These are phyloP conservation scores for Zingel zingel DNA, from an alignment of 2,113 vertebrate species.

Conservation along the genomic window DNA sequence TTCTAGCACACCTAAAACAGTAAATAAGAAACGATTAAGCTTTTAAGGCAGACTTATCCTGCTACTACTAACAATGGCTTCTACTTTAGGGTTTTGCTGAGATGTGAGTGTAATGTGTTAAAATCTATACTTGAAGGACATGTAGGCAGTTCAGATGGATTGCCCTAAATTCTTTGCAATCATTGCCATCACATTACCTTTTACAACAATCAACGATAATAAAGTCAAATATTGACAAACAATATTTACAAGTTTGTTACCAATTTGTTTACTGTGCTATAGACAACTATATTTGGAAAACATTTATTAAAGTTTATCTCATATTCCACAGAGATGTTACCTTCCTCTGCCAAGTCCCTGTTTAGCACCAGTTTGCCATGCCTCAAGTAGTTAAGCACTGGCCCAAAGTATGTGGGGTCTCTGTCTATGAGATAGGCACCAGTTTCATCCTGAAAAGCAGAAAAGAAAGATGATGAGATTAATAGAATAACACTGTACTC, in stretches of 20 bases:
- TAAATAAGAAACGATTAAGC: background rate
- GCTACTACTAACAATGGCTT: background rate
- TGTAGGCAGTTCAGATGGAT: too few relatives aligned
- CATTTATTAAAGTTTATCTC: background rate
- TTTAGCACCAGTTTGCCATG: slow-evolving; percentile 98
- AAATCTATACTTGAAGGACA: background rate
- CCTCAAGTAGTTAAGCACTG: slow-evolving; percentile 97
- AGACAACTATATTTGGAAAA: background rate
- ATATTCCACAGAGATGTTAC: slow-evolving; percentile 76
- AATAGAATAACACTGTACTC: background rate
- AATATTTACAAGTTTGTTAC: background rate
- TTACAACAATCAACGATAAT: background rate
- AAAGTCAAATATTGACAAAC: background rate
- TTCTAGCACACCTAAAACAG: slow-evolving; percentile 91
- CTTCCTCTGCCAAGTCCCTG: slow-evolving; percentile 97
- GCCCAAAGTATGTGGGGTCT: slow-evolving; percentile 97
- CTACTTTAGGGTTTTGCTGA: background rate
- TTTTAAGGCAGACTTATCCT: background rate
- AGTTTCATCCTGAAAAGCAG: slow-evolving; percentile 90
- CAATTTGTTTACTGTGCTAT: background rate
- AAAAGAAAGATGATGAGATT: background rate
- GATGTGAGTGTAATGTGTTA: background rate
- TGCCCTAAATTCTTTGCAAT: background rate
- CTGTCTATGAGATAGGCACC: slow-evolving; percentile 99
- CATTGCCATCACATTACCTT: background rate